A percentile compares a stretch with the other conserved stretches of the same genome.
phyloP scores from a whole-genome alignment of 1,140 invertebrate species.

The Pseudomyrmex flavicornis region DNA sequence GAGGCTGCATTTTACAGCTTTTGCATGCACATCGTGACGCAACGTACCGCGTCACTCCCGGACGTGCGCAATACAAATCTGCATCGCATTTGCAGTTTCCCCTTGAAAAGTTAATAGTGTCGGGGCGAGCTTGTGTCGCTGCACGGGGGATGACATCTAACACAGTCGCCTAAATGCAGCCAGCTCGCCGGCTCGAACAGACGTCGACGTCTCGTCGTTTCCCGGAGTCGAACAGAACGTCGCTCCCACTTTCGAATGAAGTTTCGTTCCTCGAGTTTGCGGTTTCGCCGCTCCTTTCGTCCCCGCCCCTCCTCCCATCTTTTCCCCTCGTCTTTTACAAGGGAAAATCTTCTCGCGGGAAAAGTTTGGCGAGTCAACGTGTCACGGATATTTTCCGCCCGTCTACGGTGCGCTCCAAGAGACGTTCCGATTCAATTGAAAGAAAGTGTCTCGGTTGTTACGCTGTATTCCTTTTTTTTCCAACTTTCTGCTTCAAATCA shows the following conservation, averaged over 20 bases:
- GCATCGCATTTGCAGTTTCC: conserved; percentile 21
- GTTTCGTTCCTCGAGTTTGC: conserved; percentile 39
- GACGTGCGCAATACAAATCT: conserved; percentile 45
- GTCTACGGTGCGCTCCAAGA: neutral
- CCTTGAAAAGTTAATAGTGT: conserved; percentile 49
- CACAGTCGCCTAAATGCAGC: conserved; percentile 33
- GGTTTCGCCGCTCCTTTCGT: conserved; percentile 2
- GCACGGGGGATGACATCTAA: conserved; percentile 11
- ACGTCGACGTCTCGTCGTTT: conserved; percentile 34
- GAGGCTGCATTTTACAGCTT: neutral
- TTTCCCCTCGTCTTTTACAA: neutral
- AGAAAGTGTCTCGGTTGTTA: neutral
- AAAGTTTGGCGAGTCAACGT: conserved; percentile 22
- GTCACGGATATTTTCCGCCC: conserved; percentile 30
- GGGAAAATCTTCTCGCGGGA: conserved; percentile 27
- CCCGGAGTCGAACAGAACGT: conserved; percentile 33
- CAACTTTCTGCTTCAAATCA: neutral
- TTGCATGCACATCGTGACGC: conserved; percentile 6
- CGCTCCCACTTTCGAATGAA: conserved; percentile 34
- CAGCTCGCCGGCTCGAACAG: conserved; percentile 13
- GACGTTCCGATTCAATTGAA: neutral
- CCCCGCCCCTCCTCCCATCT: neutral
- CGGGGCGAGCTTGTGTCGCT: conserved; percentile 1
- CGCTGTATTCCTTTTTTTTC: neutral
- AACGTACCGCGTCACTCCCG: neutral